Base-by-base conservation (phyloP, 2,888 invertebrate species). In the Phortica okadai region DNA sequence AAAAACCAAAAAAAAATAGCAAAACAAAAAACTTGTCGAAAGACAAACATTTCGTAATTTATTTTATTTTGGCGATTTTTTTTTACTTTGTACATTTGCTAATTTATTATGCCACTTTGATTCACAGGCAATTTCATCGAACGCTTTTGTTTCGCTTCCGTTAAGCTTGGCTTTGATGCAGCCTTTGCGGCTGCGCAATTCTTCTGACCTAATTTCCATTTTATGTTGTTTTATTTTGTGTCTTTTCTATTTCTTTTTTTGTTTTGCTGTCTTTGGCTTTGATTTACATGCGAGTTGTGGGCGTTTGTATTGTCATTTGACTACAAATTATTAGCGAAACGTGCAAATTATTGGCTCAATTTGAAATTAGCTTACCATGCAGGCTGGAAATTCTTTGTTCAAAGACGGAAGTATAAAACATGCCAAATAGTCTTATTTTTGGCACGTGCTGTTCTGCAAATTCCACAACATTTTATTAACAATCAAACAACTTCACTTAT, bases 201-300 rank as follows among this genome's bases (percentile, higher is more conserved):
- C 83, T 84, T 67, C 72, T 85, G 86, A 86, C 85, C 85, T 72
- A 82, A 79, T 81, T 86, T 84, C 73, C 33, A 10, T 72, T 69
- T 14, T 14, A 6, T 14, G 56, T 14, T 16, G 14, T 56, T 56
- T 7, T 6, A 56, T 6, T 56, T 45, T 45, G 14, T 33, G 42
- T 67, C 45, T n/a, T 69, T 44, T 45, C 4, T 69, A 41, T 41
- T 69, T 42, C 33, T 33, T 10, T 16, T 45, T 50, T 44, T 67
- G 3, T 67, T 42, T 25, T 67, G n/a, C 1, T 73, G 73, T 42
- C 25, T 73, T 74, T 70, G 73, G 69, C 72, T 66, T 73, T 78
- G 77, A 73, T 59, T 70, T 76, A 44, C 41, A 75, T 16, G 74
- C 11, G 58, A 69, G 54, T 73, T 67, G 84, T 85, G 78, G 84